Conservation (phyloP, 2,113 vertebrate species). For the Polypterus bichir region DNA sequence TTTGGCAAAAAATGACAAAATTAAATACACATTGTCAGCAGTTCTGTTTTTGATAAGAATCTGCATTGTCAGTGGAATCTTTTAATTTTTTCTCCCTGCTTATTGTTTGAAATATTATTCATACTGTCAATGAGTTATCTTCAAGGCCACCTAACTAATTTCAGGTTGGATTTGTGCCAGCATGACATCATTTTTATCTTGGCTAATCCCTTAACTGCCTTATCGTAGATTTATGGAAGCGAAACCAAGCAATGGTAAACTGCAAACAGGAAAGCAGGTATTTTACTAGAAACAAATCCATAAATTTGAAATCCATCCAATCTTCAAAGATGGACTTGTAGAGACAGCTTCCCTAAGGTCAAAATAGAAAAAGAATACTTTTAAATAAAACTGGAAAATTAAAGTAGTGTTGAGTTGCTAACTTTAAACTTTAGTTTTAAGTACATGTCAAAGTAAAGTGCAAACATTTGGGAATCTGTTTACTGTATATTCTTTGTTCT, state of each 20-base stretch:
- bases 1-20: slow-evolving; percentile 1
- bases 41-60: slow-evolving; percentile 5
- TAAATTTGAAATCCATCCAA: too few relatives aligned
- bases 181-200: slow-evolving; percentile 34
- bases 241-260: slow-evolving; percentile 13
- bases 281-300: too few relatives aligned
- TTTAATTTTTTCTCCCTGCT: neutral
- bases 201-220: slow-evolving; percentile 17
- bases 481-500: too few relatives aligned
- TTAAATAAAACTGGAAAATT: too few relatives aligned
- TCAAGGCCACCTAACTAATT: slow-evolving; percentile 12
- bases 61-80: slow-evolving; percentile 7
- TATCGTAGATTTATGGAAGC: slow-evolving; percentile 27
- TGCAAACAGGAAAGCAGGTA: slow-evolving; percentile 10
- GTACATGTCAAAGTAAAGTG: too few relatives aligned
- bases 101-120: neutral
- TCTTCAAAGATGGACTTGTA: too few relatives aligned
- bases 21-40: slow-evolving; percentile 2
- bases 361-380: too few relatives aligned
- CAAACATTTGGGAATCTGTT: too few relatives aligned
- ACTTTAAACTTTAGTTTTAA: too few relatives aligned
- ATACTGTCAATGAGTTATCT: slow-evolving; percentile 1
- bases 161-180: slow-evolving; percentile 28
- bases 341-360: too few relatives aligned
- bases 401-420: too few relatives aligned